Percentiles rank a stretch among this genome's conserved stretches.
These are phyloP conservation scores for Phalloptychus januarius DNA, from an alignment of 2,797 vertebrate species.

Conservation along the genomic window DNA sequence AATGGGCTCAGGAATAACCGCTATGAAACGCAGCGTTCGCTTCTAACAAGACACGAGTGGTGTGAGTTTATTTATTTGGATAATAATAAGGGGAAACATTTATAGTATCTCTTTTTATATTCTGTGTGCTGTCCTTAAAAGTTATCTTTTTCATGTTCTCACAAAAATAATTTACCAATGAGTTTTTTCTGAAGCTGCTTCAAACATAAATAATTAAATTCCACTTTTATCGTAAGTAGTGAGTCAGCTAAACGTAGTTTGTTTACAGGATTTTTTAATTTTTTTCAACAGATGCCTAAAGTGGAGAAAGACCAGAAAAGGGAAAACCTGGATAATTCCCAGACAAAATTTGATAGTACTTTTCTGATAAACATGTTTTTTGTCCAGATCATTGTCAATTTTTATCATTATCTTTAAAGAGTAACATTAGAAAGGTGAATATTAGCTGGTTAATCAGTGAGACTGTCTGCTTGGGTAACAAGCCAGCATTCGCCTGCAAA, in stretches of 20 bases:
- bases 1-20: background rate
- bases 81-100: background rate
- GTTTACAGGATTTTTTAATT: background rate
- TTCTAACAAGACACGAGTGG: background rate
- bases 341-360: background rate
- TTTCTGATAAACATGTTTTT: background rate
- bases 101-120: background rate
- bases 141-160: background rate
- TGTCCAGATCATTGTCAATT: background rate
- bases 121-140: background rate
- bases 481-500: background rate
- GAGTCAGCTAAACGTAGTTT: background rate
- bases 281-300: background rate
- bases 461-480: background rate
- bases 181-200: background rate
- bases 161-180: background rate
- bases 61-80: background rate
- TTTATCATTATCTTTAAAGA: background rate
- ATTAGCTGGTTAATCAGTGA: background rate
- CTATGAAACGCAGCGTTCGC: background rate
- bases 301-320: background rate
- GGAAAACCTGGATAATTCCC: background rate
- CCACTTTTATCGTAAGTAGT: background rate
- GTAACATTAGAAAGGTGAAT: background rate
- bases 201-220: background rate